Evolutionary conservation across 2,113 vertebrate genomes (phyloP), one percentile per base, ranked within the genome.

Genomic region (Pachyramphus minor): DNA sequence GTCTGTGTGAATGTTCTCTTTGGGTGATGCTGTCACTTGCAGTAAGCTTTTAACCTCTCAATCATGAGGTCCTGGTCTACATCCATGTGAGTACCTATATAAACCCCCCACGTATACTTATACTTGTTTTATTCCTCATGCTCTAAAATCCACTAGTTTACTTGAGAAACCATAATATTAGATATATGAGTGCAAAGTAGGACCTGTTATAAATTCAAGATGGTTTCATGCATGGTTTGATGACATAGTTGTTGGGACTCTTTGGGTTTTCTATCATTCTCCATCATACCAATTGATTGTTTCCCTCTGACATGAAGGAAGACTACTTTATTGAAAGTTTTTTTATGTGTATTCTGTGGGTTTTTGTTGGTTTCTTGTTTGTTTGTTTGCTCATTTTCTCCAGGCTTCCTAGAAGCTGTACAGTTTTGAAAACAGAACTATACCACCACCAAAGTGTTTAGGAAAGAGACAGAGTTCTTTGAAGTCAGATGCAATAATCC

Each of bases 221-320:
- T 12, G 22, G 23, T 56, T 86, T 52, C 20, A 62, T 25, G 8
- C 12, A 45, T 35, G 12, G 18, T 69, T 78, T 64, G 30, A 13
- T 64, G 39, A 20, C 42, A 27, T 24, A 73, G 4, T 5, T 76
- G 1, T 4, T 3, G 1, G 3, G 4, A 35, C 13, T 76, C 18
- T 55, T 31, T 18, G 12, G 44, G 25, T 15, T 68, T 15, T 59
- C 20, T 68, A 9, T 37, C 14, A 45, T 55, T 58, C 28, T 62
- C 76, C 59, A 47, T 28, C 72, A 22, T 50, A 78, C 4, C 0
- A 42, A 37, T 14, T 27, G 30, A 22, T 41, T 49, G 9, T 37
- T 62, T 68, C 64, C 20, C 20, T 73, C 33, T 7, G 9, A 63
- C 7, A 28, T 11, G 12, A 83, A 63, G 19, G 15, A 39, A 75